A percentile compares a stretch with the other conserved stretches of the same genome.
These are phyloP conservation scores for Drosophila paranaensis DNA, from an alignment of 2,888 invertebrate species.

Conservation along the genomic window DNA sequence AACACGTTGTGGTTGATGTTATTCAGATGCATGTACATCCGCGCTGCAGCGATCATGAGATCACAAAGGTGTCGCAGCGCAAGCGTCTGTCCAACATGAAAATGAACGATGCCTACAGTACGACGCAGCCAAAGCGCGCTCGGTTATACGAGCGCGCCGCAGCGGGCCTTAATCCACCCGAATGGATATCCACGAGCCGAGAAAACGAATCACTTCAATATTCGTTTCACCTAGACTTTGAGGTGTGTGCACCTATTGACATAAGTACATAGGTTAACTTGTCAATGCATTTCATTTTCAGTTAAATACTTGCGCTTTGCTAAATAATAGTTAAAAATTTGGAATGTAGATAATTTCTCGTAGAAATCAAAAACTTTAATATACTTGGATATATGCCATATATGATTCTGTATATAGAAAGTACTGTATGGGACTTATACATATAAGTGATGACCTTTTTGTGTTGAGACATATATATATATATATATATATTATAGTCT, in stretches of 20 bases:
- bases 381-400: too few species aligned
- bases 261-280: too few species aligned
- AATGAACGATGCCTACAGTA: conserved; percentile 68
- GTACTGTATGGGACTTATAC: too few species aligned
- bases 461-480: too few species aligned
- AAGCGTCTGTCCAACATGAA: conserved; percentile 73
- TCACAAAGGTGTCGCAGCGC: conserved; percentile 78
- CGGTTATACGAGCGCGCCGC: conserved; percentile 63
- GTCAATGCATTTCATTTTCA: neutral
- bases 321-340: neutral
- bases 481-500: neutral
- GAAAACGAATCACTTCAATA: conserved; percentile 24
- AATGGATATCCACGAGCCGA: conserved; percentile 55
- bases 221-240: conserved; percentile 63
- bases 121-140: conserved; percentile 64
- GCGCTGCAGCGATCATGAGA: conserved; percentile 75
- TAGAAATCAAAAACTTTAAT: too few species aligned
- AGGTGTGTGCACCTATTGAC: conserved; percentile 46
- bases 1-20: conserved; percentile 71
- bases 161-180: conserved; percentile 58
- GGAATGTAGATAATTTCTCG: neutral
- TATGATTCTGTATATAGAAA: too few species aligned
- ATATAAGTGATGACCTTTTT: too few species aligned
- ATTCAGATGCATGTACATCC: conserved; percentile 72
- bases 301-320: neutral